Conservation (phyloP, 2,797 vertebrate species). For the Vireo griseus region DNA sequence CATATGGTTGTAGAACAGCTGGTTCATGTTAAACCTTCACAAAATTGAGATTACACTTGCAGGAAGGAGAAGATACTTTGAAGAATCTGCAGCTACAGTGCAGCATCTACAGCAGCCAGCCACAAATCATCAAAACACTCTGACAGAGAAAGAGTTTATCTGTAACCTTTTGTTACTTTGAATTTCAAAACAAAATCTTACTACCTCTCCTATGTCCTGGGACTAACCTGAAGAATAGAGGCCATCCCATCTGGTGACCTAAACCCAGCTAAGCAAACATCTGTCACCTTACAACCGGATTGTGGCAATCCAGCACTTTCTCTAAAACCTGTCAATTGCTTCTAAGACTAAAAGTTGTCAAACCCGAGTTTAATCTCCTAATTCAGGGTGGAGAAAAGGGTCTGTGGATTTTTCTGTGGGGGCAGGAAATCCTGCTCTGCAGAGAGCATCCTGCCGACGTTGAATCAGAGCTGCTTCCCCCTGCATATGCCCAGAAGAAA, state of each 20-base stretch:
- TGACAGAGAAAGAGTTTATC: neutral
- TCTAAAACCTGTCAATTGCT: neutral
- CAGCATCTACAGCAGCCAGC: neutral
- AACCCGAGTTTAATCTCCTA: neutral
- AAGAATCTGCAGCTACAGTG: neutral
- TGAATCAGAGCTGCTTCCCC: neutral
- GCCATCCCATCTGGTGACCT: neutral
- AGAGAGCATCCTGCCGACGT: neutral
- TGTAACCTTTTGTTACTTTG: neutral
- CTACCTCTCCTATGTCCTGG: neutral
- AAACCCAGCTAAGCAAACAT: neutral
- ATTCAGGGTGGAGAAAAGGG: neutral
- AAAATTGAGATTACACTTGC: neutral
- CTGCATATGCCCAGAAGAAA: fast-evolving
- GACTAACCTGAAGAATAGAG: neutral
- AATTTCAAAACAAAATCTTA: neutral
- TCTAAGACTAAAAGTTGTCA: neutral
- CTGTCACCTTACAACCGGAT: neutral
- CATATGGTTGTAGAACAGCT: conserved; percentile 6
- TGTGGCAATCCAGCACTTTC: neutral
- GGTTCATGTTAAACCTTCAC: conserved; percentile 10
- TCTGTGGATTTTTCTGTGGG: neutral
- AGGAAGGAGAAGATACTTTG: neutral
- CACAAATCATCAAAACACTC: neutral
- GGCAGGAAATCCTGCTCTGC: neutral